phyloP scores from a whole-genome alignment of 2,113 vertebrate species.

The Candoia aspera region DNA sequence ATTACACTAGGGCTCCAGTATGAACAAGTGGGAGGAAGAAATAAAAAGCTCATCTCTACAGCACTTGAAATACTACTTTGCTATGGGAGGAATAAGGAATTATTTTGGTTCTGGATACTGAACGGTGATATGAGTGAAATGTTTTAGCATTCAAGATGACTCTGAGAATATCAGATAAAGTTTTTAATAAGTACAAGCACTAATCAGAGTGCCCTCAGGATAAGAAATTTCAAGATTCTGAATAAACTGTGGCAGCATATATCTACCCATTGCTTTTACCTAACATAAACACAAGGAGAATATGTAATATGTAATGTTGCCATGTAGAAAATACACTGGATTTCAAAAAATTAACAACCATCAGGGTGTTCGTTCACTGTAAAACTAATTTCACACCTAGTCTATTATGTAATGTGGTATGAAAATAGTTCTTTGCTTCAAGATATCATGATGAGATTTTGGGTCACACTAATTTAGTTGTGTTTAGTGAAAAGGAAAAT shows the following conservation, averaged over 20 bases:
- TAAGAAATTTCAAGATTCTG: background rate
- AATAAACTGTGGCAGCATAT: slow-evolving; percentile 30
- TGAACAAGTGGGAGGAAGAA: background rate
- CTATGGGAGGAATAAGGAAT: background rate
- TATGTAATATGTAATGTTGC: slow-evolving; percentile 50
- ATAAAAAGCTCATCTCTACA: background rate
- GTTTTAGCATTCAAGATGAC: background rate
- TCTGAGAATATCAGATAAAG: background rate
- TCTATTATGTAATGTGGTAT: slow-evolving; percentile 76
- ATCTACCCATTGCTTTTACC: background rate
- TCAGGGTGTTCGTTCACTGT: slow-evolving; percentile 64
- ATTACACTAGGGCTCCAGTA: background rate
- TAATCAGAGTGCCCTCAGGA: background rate
- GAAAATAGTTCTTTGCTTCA: slow-evolving; percentile 68
- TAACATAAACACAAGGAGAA: slow-evolving; percentile 27
- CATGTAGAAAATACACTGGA: slow-evolving; percentile 46
- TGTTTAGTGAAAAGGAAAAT: slow-evolving; percentile 29
- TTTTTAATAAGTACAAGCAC: background rate
- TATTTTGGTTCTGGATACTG: background rate
- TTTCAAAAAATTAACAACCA: slow-evolving; percentile 70
- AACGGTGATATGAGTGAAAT: background rate
- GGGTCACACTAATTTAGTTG: slow-evolving; percentile 33
- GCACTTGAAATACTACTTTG: background rate
- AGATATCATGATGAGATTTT: slow-evolving; percentile 59
- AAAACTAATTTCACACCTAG: slow-evolving; percentile 79